These are phyloP conservation scores for Dryobota labecula DNA, from an alignment of 2,888 invertebrate species.

Conservation along the genomic window DNA sequence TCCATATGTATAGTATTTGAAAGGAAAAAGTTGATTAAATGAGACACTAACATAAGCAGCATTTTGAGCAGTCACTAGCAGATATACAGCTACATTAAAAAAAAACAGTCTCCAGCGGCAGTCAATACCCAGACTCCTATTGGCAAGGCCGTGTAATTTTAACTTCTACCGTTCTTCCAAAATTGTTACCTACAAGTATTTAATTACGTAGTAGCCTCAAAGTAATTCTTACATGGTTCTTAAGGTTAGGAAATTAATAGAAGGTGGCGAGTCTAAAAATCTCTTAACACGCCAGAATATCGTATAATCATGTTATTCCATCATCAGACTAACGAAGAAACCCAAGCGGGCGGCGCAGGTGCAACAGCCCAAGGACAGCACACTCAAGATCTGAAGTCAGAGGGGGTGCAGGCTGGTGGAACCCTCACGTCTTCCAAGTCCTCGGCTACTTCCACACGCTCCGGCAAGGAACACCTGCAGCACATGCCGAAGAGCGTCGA, in stretches of 20 bases:
- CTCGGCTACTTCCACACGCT: conserved; percentile 91
- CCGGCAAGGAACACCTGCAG: conserved; percentile 87
- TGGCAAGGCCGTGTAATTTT: neutral
- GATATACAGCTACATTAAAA: neutral
- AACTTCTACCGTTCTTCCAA: neutral
- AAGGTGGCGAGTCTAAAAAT: neutral
- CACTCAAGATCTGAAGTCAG: conserved; percentile 92
- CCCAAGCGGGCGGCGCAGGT: conserved; percentile 81
- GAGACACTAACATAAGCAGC: neutral
- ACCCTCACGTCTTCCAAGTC: conserved; percentile 92
- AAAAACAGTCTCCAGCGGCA: neutral
- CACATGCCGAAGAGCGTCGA: conserved; percentile 92
- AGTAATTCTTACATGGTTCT: neutral
- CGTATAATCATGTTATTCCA: neutral
- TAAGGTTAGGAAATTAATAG: neutral
- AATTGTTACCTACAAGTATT: neutral
- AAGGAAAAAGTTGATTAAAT: neutral
- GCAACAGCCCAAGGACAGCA: conserved; percentile 74
- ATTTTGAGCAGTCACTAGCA: neutral
- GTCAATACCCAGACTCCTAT: neutral
- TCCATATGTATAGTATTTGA: neutral
- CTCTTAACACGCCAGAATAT: neutral
- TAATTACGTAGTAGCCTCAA: neutral
- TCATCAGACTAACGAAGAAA: conserved; percentile 83
- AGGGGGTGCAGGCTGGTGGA: conserved; percentile 96